Conservation (phyloP, 2,888 invertebrate genomes). For the Dynastes grantii region DNA sequence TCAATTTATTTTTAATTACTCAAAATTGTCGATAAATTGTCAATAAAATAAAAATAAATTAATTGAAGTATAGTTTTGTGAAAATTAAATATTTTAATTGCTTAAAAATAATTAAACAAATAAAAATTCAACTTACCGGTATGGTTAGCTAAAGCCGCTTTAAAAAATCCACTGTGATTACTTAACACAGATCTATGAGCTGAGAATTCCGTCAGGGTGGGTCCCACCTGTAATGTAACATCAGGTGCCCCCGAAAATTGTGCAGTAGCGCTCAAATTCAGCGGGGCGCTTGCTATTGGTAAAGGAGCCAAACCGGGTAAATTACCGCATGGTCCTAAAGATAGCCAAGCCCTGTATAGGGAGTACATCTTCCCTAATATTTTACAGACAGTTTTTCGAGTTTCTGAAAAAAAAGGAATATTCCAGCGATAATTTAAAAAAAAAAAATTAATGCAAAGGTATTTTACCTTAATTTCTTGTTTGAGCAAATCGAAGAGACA, state of each 20-base stretch:
- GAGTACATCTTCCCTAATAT: constrained; percentile 66
- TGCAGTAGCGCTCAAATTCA: constrained; percentile 50
- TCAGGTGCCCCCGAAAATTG: constrained; percentile 70
- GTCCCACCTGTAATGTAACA: constrained; percentile 77
- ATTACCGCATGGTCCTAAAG: constrained; percentile 64
- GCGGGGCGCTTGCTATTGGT: constrained; percentile 53
- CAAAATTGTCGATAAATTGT: too few relatives aligned
- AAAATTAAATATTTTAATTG: neutral
- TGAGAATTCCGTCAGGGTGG: constrained; percentile 77
- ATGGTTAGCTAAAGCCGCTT: constrained; percentile 74
- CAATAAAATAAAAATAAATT: too few relatives aligned
- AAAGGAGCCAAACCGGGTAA: constrained; percentile 52
- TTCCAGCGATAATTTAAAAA: neutral
- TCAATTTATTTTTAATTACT: too few relatives aligned
- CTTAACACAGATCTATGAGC: constrained; percentile 79
- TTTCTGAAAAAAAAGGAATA: neutral
- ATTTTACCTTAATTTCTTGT: neutral
- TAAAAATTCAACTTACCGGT: constrained; percentile 60
- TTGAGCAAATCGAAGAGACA: neutral
- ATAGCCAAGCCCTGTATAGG: constrained; percentile 70
- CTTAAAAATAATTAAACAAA: neutral
- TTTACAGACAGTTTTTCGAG: neutral
- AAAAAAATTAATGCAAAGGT: neutral
- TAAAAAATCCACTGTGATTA: constrained; percentile 81
- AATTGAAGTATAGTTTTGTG: too few relatives aligned